Evolutionary conservation across 2,113 vertebrate genomes (phyloP), one percentile per base, ranked within the genome.

Genomic region (Scophthalmus maximus): DNA sequence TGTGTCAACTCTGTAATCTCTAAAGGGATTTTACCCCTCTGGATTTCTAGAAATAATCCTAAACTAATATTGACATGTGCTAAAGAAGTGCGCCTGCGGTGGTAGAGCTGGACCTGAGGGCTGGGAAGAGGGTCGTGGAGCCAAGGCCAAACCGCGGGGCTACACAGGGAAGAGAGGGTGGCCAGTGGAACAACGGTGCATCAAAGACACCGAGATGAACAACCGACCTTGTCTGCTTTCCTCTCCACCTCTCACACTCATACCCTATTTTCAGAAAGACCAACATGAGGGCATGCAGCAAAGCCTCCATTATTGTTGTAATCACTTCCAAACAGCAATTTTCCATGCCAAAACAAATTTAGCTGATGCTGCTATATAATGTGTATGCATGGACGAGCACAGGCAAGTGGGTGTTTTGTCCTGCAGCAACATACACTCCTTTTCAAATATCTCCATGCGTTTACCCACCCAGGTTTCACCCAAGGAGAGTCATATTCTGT

Each of bases 41-140:
- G 68, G 85, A 83, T 61, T 76, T 88, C 91, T 83, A 81, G 90
- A 93, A 94, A 94, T 92, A 93, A 92, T 92, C 87, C 71, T 82
- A 44, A 91, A 76, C 88, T 76, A 94, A 94, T 94, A 94, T 94
- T 93, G 91, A 92, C 92, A 76, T 22, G 68, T 79, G 89, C 91
- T 93, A 92, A 93, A 93, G 93, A 87, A 80, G 92, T 90, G 84
- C 78, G 70, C 79, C 81, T 92, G 92, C 55, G 93, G 92, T 86
- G 81, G 69, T 10, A 1, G 81, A 83, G 56, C 25, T 82, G 83
- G 78, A 68, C 51, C 68, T 59, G 78, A 73, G 76, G 70, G 60
- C 82, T 87, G 81, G 67, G 81, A 91, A 85, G 81, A 88, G 79
- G 79, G 83, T 89, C 73, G 32, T 60, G 85, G 73, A 87, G 80